Evolutionary conservation across 1,140 invertebrate genomes (phyloP), one percentile per base, ranked within the genome.

Genomic region (fruit fly (Drosophila melanogaster)): DNA sequence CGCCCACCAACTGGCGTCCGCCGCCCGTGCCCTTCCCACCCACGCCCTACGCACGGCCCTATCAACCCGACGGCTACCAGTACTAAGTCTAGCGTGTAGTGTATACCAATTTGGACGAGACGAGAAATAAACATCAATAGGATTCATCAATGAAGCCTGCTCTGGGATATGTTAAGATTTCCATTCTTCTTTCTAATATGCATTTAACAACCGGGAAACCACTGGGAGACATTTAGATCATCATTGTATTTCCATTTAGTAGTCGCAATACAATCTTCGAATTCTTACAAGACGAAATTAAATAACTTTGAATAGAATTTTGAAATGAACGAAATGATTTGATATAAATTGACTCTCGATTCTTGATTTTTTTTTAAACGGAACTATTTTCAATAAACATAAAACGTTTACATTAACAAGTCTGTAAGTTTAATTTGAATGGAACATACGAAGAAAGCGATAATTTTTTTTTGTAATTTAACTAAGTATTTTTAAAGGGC

Each of bases 11-110:
- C 69, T 83, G 89, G 75, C 77, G 80, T 15, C 71, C 94, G 90
- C 71, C 94, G 92, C 69, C 94, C 90, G 76, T 94, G 91, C 93
- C 92, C 79, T 81, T 93, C 84, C 24, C 93, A 0, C 87, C 91
- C 1, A 58, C 76, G 24, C 89, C 93, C 6, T 89, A 74, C 24
- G 61, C 85, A 10, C 69, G 85, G 50, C 84, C 85, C 43, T 89
- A 90, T 12, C 85, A 89, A 77, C 85, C 85, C 4, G 84, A 89
- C 74, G 80, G 85, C 65, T 89, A 89, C 35, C 84, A 89, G 55
- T 89, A 89, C 80, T 40, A 50, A 51, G 22, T 55, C 26, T 70
- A 70, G 55, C 30, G 51, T 44, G 30, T 60, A 71, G 49, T 35
- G 30, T 58, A 79, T 55, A 64, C 44, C 50, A 67, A 50, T 64